Conservation (phyloP, 2,888 invertebrate species). For the Agrotis clavis region DNA sequence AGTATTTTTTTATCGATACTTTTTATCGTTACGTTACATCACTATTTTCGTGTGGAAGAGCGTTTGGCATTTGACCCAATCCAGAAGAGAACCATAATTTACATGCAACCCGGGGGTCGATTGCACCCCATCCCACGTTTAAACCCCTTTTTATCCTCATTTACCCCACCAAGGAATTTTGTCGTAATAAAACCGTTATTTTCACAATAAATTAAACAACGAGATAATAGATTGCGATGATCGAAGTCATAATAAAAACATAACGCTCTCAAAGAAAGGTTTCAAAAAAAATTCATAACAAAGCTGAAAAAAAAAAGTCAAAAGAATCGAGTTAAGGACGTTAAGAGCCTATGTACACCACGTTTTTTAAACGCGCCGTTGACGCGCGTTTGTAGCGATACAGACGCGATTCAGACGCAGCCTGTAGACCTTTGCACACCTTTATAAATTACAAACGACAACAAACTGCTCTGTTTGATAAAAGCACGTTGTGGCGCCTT, state of each 20-base stretch:
- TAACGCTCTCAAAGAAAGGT: background rate
- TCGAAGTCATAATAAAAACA: background rate
- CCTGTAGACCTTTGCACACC: too few relatives aligned
- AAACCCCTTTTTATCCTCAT: conserved; percentile 11
- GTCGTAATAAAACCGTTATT: conserved; percentile 51
- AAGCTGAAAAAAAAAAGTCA: too few relatives aligned
- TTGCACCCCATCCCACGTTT: conserved; percentile 33
- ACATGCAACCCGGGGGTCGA: conserved; percentile 67
- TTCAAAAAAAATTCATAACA: too few relatives aligned
- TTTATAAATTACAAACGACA: too few relatives aligned
- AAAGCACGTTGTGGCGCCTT: too few relatives aligned
- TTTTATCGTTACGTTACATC: conserved; percentile 39
- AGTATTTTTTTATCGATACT: too few relatives aligned
- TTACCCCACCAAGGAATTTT: conserved; percentile 37
- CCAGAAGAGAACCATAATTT: conserved; percentile 78
- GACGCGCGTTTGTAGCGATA: too few relatives aligned
- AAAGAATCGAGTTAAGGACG: too few relatives aligned
- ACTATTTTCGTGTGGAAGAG: conserved; percentile 71
- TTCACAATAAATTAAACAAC: conserved; percentile 28
- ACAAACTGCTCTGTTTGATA: too few relatives aligned
- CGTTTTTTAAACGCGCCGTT: too few relatives aligned
- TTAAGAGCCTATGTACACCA: too few relatives aligned
- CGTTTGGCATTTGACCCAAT: conserved; percentile 74
- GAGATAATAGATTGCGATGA: background rate
- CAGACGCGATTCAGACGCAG: too few relatives aligned